A percentile compares a stretch with the other conserved stretches of the same genome.
These are phyloP conservation scores for Ptilorrhoa leucosticta DNA, from an alignment of 2,113 vertebrate genomes.

Conservation along the genomic window DNA sequence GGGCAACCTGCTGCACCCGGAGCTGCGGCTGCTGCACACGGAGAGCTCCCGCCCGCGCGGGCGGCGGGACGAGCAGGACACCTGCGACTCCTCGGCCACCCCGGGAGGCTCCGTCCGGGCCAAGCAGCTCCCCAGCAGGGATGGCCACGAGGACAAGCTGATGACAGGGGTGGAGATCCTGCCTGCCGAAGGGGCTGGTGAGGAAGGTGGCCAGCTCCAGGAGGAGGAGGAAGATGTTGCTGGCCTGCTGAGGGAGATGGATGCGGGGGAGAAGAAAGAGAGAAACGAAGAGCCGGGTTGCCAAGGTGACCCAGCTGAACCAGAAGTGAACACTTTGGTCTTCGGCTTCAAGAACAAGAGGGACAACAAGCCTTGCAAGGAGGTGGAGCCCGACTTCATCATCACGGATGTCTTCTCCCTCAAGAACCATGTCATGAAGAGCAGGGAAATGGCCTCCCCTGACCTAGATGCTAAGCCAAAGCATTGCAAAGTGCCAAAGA, in stretches of 20 bases:
- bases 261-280: constrained; percentile 42
- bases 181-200: constrained; percentile 33
- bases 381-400: constrained; percentile 76
- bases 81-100: background rate
- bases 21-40: constrained; percentile 78
- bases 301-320: background rate
- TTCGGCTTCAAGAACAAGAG: constrained; percentile 58
- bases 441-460: constrained; percentile 41
- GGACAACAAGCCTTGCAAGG: constrained; percentile 69
- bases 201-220: constrained; percentile 53
- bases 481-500: constrained; percentile 79
- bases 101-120: background rate
- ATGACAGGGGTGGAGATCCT: background rate
- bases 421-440: constrained; percentile 73
- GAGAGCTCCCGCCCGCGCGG: constrained; percentile 35
- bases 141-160: background rate
- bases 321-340: constrained; percentile 42
- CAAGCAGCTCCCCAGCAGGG: background rate
- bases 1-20: constrained; percentile 79
- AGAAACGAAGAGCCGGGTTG: background rate
- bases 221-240: constrained; percentile 63
- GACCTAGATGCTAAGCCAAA: constrained; percentile 81
- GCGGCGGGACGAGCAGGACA: constrained; percentile 54
- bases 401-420: constrained; percentile 83
- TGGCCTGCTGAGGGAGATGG: constrained; percentile 46